Conservation (phyloP, 2,113 vertebrate species). For the Pipra filicauda region DNA sequence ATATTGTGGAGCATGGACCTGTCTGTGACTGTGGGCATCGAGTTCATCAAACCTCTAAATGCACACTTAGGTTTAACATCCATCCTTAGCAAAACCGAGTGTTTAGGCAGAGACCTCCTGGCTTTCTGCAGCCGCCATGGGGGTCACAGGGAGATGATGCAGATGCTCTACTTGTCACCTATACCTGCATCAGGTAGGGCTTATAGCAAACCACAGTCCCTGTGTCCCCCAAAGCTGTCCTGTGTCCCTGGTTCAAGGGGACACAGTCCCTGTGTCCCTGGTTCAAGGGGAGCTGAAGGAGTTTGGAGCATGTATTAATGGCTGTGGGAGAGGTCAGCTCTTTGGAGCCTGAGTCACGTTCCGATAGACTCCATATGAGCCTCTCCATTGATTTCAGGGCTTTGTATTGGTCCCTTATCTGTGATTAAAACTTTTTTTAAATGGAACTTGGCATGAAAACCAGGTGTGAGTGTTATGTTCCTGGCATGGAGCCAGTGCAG, state of each 20-base stretch:
- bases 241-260: neutral
- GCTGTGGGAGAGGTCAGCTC: neutral
- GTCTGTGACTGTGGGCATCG: neutral
- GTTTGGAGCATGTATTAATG: neutral
- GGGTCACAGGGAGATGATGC: neutral
- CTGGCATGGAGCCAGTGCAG: neutral
- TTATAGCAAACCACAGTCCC: neutral
- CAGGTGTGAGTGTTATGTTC: constrained; percentile 34
- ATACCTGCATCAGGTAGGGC: neutral
- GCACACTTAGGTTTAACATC: neutral
- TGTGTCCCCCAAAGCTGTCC: no score
- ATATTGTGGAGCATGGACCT: neutral
- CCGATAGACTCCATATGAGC: neutral
- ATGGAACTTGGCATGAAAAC: constrained; percentile 19
- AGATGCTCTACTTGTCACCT: neutral
- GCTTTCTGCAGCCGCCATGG: neutral
- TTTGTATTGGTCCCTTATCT: constrained; percentile 47
- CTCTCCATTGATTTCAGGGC: neutral
- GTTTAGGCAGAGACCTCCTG: neutral
- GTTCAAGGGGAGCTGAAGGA: neutral
- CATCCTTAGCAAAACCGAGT: neutral
- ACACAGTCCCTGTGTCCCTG: no score
- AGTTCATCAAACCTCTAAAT: neutral
- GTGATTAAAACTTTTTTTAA: constrained; percentile 15
- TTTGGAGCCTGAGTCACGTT: neutral